Conservation (phyloP, 2,797 vertebrate species). For the Pagetopsis macropterus region DNA sequence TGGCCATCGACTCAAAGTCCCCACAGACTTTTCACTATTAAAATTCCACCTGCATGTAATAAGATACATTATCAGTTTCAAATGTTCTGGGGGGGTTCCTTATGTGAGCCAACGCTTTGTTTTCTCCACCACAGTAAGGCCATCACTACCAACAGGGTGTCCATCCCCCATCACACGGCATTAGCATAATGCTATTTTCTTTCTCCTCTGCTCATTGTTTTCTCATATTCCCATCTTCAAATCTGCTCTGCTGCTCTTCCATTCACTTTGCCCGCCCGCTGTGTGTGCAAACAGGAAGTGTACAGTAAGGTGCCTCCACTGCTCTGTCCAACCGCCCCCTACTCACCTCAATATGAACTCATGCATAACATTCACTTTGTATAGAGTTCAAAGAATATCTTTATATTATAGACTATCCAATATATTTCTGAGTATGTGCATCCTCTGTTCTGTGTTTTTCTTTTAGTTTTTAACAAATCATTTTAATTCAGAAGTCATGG, state of each 20-base stretch:
- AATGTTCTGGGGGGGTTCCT: conserved; percentile 18
- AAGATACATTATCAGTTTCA: conserved; percentile 44
- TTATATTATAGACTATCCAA: background rate
- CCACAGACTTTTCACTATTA: background rate
- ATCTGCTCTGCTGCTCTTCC: conserved; percentile 26
- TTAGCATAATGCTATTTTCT: conserved; percentile 60
- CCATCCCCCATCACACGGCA: conserved; percentile 23
- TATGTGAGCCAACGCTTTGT: conserved; percentile 11
- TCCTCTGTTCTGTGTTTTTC: background rate
- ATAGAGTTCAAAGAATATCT: background rate
- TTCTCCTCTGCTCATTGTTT: conserved; percentile 45
- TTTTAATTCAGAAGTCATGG: too few species aligned
- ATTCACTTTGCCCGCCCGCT: conserved; percentile 31
- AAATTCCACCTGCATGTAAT: conserved; percentile 34
- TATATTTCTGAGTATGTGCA: background rate
- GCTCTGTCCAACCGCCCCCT: conserved; percentile 1
- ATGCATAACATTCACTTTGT: background rate
- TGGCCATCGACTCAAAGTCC: background rate
- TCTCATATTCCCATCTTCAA: conserved; percentile 33
- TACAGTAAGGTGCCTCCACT: background rate
- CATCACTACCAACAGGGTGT: conserved; percentile 42
- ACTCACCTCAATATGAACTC: conserved; percentile 37
- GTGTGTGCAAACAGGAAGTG: conserved; percentile 49
- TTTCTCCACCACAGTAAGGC: conserved; percentile 37
- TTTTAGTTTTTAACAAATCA: background rate